Percentiles rank a stretch among this genome's conserved stretches.
Evolutionary conservation across 2,888 invertebrate species (phyloP).

Genomic region (Desoria tigrina): DNA sequence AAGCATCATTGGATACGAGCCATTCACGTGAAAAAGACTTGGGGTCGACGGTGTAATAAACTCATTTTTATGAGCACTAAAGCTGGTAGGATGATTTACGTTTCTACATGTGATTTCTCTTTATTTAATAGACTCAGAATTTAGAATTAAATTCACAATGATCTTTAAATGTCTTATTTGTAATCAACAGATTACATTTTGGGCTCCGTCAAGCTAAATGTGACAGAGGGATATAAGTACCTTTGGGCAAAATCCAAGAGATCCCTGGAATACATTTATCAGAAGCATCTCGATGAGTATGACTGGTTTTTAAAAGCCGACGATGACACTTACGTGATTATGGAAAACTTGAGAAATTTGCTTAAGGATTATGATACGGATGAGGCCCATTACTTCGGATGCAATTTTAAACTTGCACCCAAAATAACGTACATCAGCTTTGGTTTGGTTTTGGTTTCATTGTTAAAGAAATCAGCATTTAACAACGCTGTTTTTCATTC

Average conservation of each 20-base stretch:
- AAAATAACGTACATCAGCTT: slow-evolving; percentile 4
- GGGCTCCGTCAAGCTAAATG: slow-evolving; percentile 76
- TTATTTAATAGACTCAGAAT: too few species aligned
- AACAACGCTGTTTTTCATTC: too few species aligned
- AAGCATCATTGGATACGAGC: slow-evolving; percentile 84
- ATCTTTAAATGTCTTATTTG: too few species aligned
- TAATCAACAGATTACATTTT: background rate
- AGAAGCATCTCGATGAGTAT: slow-evolving; percentile 77
- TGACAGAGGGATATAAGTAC: slow-evolving; percentile 78
- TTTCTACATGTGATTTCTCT: too few species aligned
- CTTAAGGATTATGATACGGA: slow-evolving; percentile 71
- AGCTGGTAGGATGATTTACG: slow-evolving; percentile 62
- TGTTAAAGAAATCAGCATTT: too few species aligned
- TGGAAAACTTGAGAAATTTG: slow-evolving; percentile 92
- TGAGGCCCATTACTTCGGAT: slow-evolving; percentile 83
- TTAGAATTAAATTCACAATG: too few species aligned
- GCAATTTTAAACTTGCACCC: slow-evolving; percentile 76
- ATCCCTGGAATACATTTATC: slow-evolving; percentile 83
- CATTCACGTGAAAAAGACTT: slow-evolving; percentile 87
- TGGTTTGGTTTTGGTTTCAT: too few species aligned
- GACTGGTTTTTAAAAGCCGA: slow-evolving; percentile 88
- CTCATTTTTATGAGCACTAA: slow-evolving; percentile 81
- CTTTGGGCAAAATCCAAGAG: slow-evolving; percentile 91
- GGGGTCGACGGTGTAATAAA: slow-evolving; percentile 89
- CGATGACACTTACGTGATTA: slow-evolving; percentile 66